phyloP scores from a whole-genome alignment of 2,797 vertebrate species.

The Mormyrops attenuatus region DNA sequence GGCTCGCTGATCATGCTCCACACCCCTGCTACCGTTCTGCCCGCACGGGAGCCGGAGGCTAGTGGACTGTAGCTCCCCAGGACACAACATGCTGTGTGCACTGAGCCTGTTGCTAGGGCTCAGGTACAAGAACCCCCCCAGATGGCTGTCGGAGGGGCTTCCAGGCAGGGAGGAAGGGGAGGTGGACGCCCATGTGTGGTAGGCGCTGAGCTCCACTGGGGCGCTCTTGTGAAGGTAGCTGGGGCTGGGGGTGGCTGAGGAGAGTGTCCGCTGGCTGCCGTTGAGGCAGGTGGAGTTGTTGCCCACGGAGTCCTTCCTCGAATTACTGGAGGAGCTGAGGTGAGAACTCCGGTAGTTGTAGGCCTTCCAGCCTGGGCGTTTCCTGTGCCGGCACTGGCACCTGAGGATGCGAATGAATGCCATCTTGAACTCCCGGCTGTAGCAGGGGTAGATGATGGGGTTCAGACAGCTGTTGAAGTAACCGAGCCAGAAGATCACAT shows the following conservation, averaged over 20 bases:
- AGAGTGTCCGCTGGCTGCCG: slow-evolving; percentile 80
- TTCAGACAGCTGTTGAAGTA: slow-evolving; percentile 98
- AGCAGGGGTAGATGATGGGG: slow-evolving; percentile 96
- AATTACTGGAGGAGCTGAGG: slow-evolving; percentile 69
- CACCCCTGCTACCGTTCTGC: slow-evolving; percentile 25
- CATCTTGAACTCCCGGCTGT: slow-evolving; percentile 94
- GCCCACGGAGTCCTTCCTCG: slow-evolving; percentile 74
- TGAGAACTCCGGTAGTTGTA: slow-evolving; percentile 84
- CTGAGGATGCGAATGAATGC: slow-evolving; percentile 88
- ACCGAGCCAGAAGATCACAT: slow-evolving; percentile 95
- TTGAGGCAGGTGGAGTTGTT: slow-evolving; percentile 77
- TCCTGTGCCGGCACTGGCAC: slow-evolving; percentile 80
- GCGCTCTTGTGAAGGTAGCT: slow-evolving; percentile 68
- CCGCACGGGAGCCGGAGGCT: slow-evolving; percentile 18
- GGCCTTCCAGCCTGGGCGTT: slow-evolving; percentile 68
- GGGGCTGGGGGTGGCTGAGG: slow-evolving; percentile 77
- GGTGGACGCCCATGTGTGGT: slow-evolving; percentile 62
- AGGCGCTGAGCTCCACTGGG: slow-evolving; percentile 62
- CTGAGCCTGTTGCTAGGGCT: slow-evolving; percentile 29
- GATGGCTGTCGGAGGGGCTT: slow-evolving; percentile 47
- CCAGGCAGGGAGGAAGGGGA: slow-evolving; percentile 55
- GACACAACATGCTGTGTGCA: slow-evolving; percentile 27
- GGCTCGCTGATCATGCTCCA: neutral
- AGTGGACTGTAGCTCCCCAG: neutral
- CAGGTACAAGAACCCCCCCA: neutral